These are phyloP conservation scores for Monopterus albus DNA, from an alignment of 2,113 vertebrate genomes.

Conservation along the genomic window DNA sequence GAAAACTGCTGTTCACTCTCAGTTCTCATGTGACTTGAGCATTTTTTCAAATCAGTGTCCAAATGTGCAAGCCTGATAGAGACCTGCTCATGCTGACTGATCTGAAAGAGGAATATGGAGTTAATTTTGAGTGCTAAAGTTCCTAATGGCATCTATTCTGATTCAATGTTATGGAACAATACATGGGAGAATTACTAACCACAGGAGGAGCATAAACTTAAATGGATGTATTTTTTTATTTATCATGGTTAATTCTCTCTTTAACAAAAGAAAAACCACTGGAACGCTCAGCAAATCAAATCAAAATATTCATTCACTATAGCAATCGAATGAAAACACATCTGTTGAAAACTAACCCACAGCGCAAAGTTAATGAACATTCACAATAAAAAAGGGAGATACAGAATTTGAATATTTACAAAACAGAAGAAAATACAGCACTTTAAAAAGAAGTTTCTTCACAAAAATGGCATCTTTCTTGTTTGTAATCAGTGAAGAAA, in stretches of 20 bases:
- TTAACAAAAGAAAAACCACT: not conserved
- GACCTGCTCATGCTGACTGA: no score
- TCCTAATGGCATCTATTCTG: no score
- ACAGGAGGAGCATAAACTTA: not conserved
- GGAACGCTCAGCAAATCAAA: not conserved
- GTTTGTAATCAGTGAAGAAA: not conserved
- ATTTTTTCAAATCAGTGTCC: no score
- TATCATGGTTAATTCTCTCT: not conserved
- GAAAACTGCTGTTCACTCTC: no score
- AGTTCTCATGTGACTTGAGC: no score
- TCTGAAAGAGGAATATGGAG: no score
- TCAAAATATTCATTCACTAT: not conserved
- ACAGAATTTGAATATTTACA: conserved; percentile 5
- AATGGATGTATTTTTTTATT: not conserved
- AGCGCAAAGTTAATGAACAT: not conserved
- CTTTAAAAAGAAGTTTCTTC: no score
- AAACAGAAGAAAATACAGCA: not conserved
- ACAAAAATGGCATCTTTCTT: not conserved
- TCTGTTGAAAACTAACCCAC: conserved; percentile 1
- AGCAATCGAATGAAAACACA: conserved; percentile 17
- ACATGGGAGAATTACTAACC: no score
- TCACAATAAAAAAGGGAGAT: not conserved
- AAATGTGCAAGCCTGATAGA: no score
- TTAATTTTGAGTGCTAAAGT: no score
- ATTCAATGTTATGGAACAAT: no score